Base-by-base conservation (phyloP, 30 jellyfish, hydroid and myxozoan species). In the Mastigias papua region DNA sequence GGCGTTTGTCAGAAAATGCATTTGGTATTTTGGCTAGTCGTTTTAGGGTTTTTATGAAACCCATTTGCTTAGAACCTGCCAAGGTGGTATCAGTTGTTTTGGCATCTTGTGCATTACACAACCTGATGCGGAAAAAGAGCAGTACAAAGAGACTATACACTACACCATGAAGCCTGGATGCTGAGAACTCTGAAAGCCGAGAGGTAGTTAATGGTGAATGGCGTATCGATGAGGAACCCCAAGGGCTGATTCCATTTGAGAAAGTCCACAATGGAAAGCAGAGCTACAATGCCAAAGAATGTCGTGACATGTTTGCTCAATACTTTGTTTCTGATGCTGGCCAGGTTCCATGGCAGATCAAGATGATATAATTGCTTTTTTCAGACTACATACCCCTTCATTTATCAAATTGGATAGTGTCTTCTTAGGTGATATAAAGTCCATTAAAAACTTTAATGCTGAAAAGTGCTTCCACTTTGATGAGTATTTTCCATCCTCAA, bases 11-110 rank as follows among this genome's bases (percentile, higher is more conserved):
- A 23, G 94, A 85, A 85, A 85, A 85, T 73, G 73, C 68, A 50
- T 85, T 85, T 73, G 94, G 89, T 11, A 85, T 48, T 54, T 26
- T 72, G 28, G 81, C 82, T 66, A 85, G 35, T 34, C 81, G 89
- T 6, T 85, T 32, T 23, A 33, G 94, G 3, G 35, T 71, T 9
- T 85, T 71, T 71, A 48, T 31, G 58, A 15, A 31, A 33, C 73
- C 60, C 26, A 32, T 73, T 50, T 11, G 49, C 26, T 50, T 68
- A 17, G 67, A 27, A 25, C 80, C 93, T 27, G 48, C 68, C 19
- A 48, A 70, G 15, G 81, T 35, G 17, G 81, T 30, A 21, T 9
- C 34, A 34, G 26, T 70, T 35, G 50, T 42, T 30, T 62, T 70
- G 23, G 81, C 81, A 27, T 30, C 62, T 1, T 70, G 81, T 70